These are phyloP conservation scores for Noctua fimbriata DNA, from an alignment of 2,888 invertebrate species.

Conservation along the genomic window DNA sequence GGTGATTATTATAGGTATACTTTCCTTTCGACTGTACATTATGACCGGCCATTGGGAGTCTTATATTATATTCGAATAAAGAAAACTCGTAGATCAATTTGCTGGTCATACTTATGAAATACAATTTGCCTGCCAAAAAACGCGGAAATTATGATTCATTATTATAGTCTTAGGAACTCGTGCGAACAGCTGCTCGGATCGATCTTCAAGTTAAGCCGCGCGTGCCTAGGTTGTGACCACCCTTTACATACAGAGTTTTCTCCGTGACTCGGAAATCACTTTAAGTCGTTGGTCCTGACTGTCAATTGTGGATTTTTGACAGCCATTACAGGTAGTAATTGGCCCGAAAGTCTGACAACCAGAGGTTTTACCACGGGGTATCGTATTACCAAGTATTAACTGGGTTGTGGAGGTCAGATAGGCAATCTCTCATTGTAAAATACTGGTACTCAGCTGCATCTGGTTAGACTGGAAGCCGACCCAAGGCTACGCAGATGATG, in stretches of 20 bases:
- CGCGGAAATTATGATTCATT: constrained; percentile 10
- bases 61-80: constrained; percentile 17
- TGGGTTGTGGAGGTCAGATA: too few relatives aligned
- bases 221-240: background rate
- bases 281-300: background rate
- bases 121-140: constrained; percentile 19
- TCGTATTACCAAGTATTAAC: too few relatives aligned
- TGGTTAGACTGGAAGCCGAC: too few relatives aligned
- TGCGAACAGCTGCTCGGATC: background rate
- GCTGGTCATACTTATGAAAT: constrained; percentile 12
- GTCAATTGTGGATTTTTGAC: background rate
- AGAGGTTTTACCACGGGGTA: too few relatives aligned
- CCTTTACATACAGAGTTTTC: background rate
- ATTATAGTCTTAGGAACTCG: background rate
- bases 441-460: too few relatives aligned
- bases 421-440: too few relatives aligned
- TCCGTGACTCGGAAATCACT: background rate
- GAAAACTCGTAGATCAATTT: background rate
- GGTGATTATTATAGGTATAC: background rate
- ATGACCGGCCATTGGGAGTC: background rate
- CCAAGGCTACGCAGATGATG: too few relatives aligned
- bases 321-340: background rate
- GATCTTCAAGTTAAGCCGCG: background rate
- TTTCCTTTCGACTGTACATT: background rate
- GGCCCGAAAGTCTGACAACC: background rate